phyloP scores from a whole-genome alignment of 2,113 vertebrate species.

The Gobiocypris rarus region DNA sequence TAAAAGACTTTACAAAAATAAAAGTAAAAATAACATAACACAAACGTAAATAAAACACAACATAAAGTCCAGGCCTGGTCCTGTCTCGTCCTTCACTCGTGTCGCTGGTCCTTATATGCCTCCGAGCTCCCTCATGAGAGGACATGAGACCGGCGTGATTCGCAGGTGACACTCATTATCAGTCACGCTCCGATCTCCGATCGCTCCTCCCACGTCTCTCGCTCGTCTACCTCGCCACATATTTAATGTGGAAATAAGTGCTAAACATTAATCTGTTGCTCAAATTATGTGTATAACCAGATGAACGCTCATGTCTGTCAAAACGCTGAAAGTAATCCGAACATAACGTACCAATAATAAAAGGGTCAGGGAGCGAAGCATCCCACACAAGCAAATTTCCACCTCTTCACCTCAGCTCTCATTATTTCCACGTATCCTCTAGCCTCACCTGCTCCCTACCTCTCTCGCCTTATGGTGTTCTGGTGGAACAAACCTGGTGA shows the following conservation, averaged over 20 bases:
- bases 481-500: constrained; percentile 43
- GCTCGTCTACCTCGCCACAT: no score
- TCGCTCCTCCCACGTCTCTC: no score
- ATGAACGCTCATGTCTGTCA: not conserved
- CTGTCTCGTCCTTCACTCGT: no score
- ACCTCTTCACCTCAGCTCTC: constrained; percentile 50
- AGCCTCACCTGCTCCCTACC: constrained; percentile 50
- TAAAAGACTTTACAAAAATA: no score
- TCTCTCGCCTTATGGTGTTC: constrained; percentile 50
- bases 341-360: constrained; percentile 19
- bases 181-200: no score
- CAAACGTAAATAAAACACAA: no score
- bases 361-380: constrained; percentile 49
- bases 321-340: constrained; percentile 31
- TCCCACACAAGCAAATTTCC: constrained; percentile 35
- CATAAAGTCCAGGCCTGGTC: no score
- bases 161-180: no score
- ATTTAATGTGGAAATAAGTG: not conserved
- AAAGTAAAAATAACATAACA: no score
- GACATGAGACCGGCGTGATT: no score
- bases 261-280: not conserved
- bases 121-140: no score
- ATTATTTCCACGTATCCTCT: constrained; percentile 50
- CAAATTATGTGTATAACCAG: constrained; percentile 16
- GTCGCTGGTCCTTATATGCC: no score